Base-by-base conservation (phyloP, 2,113 vertebrate genomes). In the Pteruthius melanotis region DNA sequence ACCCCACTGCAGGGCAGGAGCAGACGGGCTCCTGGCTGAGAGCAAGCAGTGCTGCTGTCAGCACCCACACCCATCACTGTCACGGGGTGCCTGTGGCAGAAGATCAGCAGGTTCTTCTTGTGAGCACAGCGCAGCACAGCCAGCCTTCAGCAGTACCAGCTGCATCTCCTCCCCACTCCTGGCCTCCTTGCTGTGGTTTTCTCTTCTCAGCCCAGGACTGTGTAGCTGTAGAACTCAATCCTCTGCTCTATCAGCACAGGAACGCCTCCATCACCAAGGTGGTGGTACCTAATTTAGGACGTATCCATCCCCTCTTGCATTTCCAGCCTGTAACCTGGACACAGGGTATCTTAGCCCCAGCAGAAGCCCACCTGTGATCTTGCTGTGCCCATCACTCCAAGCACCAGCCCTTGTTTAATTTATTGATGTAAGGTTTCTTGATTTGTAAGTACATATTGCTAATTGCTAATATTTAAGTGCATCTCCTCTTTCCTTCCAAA, bases 1-100 rank as follows among this genome's bases (percentile, higher is more conserved):
- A 28, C 15, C 30, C 13, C 1, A 2, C 8, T 24, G 68, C 0
- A 0, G 53, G 27, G 9, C 13, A 9, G 77, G 49, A 75, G 27
- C 66, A 8, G 49, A 33, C 30, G 7, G 49, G 35, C 30, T 82
- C 24, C 78, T 39, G 76, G 44, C 44, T 80, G 81, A 37, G 45
- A 31, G 57, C 31, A 17, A 33, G 30, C 22, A 15, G 27, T 16
- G 53, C 68, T 64, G 53, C 72, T 54, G 24, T 13, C 35, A 30
- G 53, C 47, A 18, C 44, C 35, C 2, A 0, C 31, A 26, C 35
- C 31, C 54, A 12, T 59, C 59, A 11, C 28, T 2, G 5, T 12
- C 77, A 17, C 3, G 0, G 24, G 27, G 9, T 6, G 9, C 11
- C 44, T 59, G 70, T 19, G 40, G 27, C 56, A 75, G 18, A 50